A percentile compares a stretch with the other conserved stretches of the same genome.
Evolutionary conservation across 2,113 vertebrate species (phyloP).

Genomic region (Scopus umbretta): DNA sequence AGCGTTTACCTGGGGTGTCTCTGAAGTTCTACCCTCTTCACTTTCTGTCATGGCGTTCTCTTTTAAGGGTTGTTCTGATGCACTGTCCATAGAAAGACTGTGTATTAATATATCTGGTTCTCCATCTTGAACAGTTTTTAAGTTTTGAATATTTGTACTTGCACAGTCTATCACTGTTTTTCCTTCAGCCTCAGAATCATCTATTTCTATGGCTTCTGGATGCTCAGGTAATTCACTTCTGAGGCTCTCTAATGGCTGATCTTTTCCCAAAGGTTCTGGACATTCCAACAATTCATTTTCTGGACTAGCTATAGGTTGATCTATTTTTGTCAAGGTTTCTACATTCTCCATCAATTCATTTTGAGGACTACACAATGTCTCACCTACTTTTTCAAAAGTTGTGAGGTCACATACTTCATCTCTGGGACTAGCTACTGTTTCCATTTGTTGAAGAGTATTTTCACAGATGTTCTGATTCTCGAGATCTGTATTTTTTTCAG

Average conservation of each 20-base stretch:
- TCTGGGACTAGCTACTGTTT: background rate
- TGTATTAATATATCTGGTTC: constrained; percentile 22
- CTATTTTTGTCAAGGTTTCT: background rate
- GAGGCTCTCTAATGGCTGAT: background rate
- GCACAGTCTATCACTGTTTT: background rate
- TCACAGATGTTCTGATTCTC: background rate
- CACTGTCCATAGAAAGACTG: background rate
- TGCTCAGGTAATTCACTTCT: background rate
- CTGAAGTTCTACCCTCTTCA: constrained; percentile 6
- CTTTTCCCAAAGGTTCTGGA: constrained; percentile 22
- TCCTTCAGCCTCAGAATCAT: background rate
- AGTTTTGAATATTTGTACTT: background rate
- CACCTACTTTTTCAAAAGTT: background rate
- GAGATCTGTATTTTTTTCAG: background rate
- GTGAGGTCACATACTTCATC: background rate
- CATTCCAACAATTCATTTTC: background rate
- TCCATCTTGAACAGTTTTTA: background rate
- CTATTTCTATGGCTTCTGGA: constrained; percentile 8
- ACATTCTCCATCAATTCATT: background rate
- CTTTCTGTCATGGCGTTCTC: background rate
- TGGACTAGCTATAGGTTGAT: background rate
- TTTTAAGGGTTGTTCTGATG: constrained; percentile 26
- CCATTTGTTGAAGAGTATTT: constrained; percentile 7
- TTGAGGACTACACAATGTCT: background rate
- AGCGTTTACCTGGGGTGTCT: background rate